Conservation (phyloP, 2,113 vertebrate genomes). For the Anarrhichthys ocellatus region DNA sequence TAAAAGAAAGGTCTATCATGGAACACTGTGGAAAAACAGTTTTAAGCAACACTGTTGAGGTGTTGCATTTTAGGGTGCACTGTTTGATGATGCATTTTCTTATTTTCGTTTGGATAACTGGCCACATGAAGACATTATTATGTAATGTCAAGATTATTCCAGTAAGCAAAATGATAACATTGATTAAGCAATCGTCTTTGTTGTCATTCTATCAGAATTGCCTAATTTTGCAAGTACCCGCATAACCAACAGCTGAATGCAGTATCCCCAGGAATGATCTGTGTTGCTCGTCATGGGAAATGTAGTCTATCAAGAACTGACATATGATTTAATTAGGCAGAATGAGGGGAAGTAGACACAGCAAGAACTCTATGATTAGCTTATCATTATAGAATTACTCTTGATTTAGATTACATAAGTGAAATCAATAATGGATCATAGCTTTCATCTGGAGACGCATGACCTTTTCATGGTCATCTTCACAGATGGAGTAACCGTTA, state of each 20-base stretch:
- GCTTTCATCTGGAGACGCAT: slow-evolving; percentile 4
- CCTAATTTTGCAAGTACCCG: not conserved
- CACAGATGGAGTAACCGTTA: not conserved
- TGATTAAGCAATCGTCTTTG: not conserved
- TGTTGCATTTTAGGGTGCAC: not conserved
- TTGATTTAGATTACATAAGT: not conserved
- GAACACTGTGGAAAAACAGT: not conserved
- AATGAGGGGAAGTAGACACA: not conserved
- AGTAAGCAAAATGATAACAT: not conserved
- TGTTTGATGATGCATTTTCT: not conserved
- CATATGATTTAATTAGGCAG: not conserved
- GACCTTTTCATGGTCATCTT: slow-evolving; percentile 15
- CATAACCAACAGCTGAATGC: not conserved
- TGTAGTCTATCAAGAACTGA: not conserved
- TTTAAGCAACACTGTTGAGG: not conserved
- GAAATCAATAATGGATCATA: slow-evolving; percentile 2
- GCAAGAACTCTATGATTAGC: slow-evolving; percentile 4
- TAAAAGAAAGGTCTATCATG: not conserved
- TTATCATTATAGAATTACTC: not conserved
- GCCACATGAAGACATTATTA: not conserved
- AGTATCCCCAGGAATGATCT: not conserved
- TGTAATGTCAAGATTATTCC: not conserved
- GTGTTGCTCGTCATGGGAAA: not conserved
- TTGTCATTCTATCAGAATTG: not conserved
- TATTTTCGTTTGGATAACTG: not conserved